Conservation (phyloP, 1,140 invertebrate species). For the Apolygus lucorum region DNA sequence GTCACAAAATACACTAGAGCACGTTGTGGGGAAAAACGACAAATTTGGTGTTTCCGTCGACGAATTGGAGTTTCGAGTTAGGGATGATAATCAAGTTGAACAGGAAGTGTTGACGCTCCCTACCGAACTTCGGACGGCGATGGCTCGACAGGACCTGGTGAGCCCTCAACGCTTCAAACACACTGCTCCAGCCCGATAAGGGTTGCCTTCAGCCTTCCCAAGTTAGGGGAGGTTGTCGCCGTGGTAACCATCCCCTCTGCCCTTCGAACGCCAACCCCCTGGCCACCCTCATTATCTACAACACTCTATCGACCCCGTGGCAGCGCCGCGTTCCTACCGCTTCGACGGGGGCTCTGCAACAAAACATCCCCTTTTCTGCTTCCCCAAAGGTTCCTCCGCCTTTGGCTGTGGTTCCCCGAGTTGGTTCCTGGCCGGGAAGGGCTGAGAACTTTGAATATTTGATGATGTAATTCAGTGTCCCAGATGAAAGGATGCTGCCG, state of each 20-base stretch:
- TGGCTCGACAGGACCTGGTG: not conserved
- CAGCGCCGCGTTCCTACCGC: slow-evolving; percentile 3
- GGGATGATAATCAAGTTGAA: not conserved
- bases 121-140: not conserved
- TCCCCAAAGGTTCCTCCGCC: not conserved
- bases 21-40: not conserved
- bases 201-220: not conserved
- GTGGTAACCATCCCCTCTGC: slow-evolving; percentile 8
- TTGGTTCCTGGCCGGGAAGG: too few relatives aligned
- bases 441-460: slow-evolving; percentile 8
- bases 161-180: not conserved
- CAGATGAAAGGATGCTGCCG: not conserved
- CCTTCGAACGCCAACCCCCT: not conserved
- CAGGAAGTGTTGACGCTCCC: not conserved
- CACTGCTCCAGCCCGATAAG: not conserved
- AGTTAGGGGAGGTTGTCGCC: slow-evolving; percentile 16
- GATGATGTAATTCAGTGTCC: slow-evolving; percentile 4
- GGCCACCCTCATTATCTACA: slow-evolving; percentile 23
- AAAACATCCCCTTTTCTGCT: not conserved
- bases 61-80: not conserved
- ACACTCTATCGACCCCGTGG: slow-evolving; percentile 23
- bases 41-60: not conserved
- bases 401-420: not conserved
- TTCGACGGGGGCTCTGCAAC: slow-evolving; percentile 1
- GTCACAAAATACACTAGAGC: slow-evolving; percentile 5